Percentiles rank a stretch among this genome's conserved stretches.
Evolutionary conservation across 1,140 invertebrate genomes (phyloP).

Genomic region (Papilio aristodemus): DNA sequence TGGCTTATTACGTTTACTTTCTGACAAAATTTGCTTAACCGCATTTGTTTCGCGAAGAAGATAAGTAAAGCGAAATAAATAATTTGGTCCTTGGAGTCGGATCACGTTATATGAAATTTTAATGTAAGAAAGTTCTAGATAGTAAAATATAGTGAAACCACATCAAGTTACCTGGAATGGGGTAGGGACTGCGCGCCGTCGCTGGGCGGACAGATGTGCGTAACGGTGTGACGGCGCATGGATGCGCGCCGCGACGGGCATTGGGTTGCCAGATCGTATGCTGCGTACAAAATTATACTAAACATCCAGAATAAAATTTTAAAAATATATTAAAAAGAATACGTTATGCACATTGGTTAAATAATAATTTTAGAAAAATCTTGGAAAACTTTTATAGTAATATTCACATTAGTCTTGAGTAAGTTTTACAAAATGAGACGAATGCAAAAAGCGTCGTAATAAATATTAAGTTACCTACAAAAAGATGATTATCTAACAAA

Average conservation of each 20-base stretch:
- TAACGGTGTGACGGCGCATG: conserved; percentile 86
- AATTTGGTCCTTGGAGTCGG: not conserved
- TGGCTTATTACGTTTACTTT: too few relatives aligned
- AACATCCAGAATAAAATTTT: not conserved
- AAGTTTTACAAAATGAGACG: not conserved
- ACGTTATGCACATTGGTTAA: too few relatives aligned
- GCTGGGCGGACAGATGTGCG: conserved; percentile 75
- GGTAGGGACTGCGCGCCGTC: conserved; percentile 84
- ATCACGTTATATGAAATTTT: not conserved
- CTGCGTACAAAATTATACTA: conserved; percentile 63
- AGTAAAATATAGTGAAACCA: not conserved
- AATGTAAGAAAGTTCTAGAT: not conserved
- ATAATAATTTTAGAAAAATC: not conserved
- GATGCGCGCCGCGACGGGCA: conserved; percentile 85
- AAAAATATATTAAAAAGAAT: too few relatives aligned
- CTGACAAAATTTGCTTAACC: too few relatives aligned
- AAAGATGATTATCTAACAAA: not conserved
- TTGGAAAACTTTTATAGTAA: not conserved
- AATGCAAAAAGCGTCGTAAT: not conserved
- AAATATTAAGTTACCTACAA: not conserved
- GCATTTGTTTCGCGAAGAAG: too few relatives aligned
- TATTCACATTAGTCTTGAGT: not conserved
- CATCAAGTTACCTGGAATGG: conserved; percentile 82
- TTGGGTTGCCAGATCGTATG: conserved; percentile 90
- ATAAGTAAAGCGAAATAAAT: not conserved